These are phyloP conservation scores for Nipponacmea schrenckii DNA, from an alignment of 2,888 invertebrate species.

Conservation along the genomic window DNA sequence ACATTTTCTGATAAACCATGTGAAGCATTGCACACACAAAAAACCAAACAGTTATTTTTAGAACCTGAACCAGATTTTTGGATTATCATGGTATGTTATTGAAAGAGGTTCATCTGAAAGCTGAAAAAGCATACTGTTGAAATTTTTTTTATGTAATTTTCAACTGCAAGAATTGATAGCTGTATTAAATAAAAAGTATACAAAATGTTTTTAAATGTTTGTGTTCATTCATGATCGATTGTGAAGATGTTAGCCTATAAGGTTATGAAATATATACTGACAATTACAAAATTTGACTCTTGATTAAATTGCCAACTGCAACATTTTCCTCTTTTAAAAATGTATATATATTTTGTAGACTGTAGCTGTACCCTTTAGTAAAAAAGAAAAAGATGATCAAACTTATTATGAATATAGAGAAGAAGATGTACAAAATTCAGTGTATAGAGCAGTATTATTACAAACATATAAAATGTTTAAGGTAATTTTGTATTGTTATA, in stretches of 20 bases:
- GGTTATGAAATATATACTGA: no score
- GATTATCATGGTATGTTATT: constrained; percentile 83
- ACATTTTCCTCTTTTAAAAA: no score
- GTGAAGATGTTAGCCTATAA: no score
- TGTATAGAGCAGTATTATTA: constrained; percentile 77
- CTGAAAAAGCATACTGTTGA: not conserved
- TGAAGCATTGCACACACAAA: constrained; percentile 88
- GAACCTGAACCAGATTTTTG: constrained; percentile 89
- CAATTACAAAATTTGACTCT: no score
- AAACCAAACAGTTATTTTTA: constrained; percentile 85
- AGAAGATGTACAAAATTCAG: constrained; percentile 83
- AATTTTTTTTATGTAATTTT: not conserved
- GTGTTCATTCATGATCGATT: no score
- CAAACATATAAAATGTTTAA: constrained; percentile 85
- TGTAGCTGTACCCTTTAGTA: constrained; percentile 70
- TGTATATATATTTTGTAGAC: constrained; percentile 76
- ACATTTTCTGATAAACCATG: constrained; percentile 85
- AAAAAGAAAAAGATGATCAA: constrained; percentile 79
- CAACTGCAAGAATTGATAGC: not conserved
- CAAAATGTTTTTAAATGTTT: no score
- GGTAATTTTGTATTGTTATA: constrained; percentile 39
- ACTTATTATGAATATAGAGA: constrained; percentile 80
- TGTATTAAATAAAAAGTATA: not conserved
- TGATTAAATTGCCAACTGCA: no score
- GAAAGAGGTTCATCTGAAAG: not conserved